These are phyloP conservation scores for Orthonevra nobilis DNA, from an alignment of 2,888 invertebrate species.

Conservation along the genomic window DNA sequence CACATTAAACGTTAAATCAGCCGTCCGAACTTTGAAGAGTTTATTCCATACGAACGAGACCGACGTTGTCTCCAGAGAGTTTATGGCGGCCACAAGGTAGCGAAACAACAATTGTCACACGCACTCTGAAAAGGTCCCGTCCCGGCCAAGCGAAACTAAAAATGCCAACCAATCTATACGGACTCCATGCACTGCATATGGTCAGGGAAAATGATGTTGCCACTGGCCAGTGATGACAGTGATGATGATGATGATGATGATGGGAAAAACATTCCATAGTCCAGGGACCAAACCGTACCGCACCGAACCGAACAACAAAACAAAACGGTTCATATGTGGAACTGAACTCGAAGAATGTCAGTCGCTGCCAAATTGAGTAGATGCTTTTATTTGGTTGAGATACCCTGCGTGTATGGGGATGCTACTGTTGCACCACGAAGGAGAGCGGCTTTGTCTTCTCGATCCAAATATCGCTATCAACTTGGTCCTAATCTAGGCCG, in stretches of 20 bases:
- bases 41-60: slow-evolving; percentile 70
- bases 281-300: too few relatives aligned
- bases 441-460: slow-evolving; percentile 54
- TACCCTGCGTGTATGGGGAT: slow-evolving; percentile 29
- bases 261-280: slow-evolving; percentile 62
- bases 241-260: slow-evolving; percentile 46
- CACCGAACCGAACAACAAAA: slow-evolving; percentile 57
- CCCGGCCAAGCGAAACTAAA: slow-evolving; percentile 35
- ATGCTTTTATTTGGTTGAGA: slow-evolving; percentile 66
- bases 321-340: slow-evolving; percentile 62
- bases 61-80: slow-evolving; percentile 58
- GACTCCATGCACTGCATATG: slow-evolving; percentile 39
- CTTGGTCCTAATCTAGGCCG: slow-evolving; percentile 68
- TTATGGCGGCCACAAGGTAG: slow-evolving; percentile 58
- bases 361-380: slow-evolving; percentile 67
- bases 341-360: slow-evolving; percentile 64
- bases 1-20: slow-evolving; percentile 54
- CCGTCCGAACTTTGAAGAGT: slow-evolving; percentile 65
- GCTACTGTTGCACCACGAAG: slow-evolving; percentile 22
- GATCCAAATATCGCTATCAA: slow-evolving; percentile 42
- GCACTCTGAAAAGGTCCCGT: slow-evolving; percentile 47
- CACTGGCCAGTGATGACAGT: slow-evolving; percentile 59
- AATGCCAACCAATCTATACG: slow-evolving; percentile 16
- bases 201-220: slow-evolving; percentile 56
- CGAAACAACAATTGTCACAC: slow-evolving; percentile 68